Evolutionary conservation across 2,113 vertebrate genomes (phyloP).

Genomic region (Sitta europaea): DNA sequence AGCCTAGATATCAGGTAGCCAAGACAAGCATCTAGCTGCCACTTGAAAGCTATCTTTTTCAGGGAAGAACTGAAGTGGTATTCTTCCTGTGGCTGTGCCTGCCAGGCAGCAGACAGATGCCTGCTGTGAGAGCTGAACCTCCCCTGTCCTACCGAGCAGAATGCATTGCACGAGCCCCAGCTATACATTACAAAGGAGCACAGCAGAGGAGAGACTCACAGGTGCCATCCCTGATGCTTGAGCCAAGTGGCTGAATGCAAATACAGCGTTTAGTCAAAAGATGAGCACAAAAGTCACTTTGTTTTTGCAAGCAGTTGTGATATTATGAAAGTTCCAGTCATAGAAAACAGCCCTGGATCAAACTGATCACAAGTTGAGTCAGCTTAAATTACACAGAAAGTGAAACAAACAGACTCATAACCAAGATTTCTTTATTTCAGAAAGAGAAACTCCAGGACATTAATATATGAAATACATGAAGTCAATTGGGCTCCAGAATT

Average conservation of each 20-base stretch:
- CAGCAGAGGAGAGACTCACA: neutral
- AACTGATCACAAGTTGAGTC: neutral
- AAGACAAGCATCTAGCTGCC: conserved; percentile 59
- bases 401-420: neutral
- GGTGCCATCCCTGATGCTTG: neutral
- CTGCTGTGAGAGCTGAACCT: conserved; percentile 4
- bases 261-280: neutral
- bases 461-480: neutral
- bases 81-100: conserved; percentile 19
- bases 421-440: neutral
- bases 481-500: neutral
- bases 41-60: conserved; percentile 57
- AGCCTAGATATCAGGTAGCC: conserved; percentile 59
- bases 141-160: neutral
- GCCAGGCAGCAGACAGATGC: conserved; percentile 49
- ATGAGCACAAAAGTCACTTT: neutral
- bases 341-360: neutral
- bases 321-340: neutral
- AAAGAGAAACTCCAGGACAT: neutral
- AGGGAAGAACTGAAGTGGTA: conserved; percentile 47
- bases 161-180: neutral
- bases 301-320: neutral
- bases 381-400: neutral
- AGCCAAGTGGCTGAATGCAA: neutral
- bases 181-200: conserved; percentile 6